These are phyloP conservation scores for Caenorhabditis zanzibari DNA, from an alignment of 2,888 invertebrate genomes.

Conservation along the genomic window DNA sequence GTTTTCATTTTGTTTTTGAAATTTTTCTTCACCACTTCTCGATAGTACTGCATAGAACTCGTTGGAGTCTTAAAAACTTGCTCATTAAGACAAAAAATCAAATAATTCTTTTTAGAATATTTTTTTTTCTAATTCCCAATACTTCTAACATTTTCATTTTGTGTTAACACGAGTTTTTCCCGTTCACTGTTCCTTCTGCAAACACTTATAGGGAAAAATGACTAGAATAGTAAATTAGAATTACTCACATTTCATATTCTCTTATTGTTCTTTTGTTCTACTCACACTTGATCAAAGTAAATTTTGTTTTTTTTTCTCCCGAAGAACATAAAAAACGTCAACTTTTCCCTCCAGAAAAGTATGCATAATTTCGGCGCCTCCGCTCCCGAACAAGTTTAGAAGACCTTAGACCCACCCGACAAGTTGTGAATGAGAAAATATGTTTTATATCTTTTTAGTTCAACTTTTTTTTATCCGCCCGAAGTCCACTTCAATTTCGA, in stretches of 20 bases:
- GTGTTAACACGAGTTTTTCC: not conserved
- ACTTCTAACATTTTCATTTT: too few species aligned
- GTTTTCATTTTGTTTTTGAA: too few species aligned
- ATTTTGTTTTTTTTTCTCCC: too few species aligned
- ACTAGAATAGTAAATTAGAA: not conserved
- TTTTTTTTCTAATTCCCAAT: too few species aligned
- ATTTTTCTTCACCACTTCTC: too few species aligned
- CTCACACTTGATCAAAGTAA: not conserved
- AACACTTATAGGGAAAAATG: not conserved
- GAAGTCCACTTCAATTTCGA: conserved; percentile 33
- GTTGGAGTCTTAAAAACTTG: too few species aligned
- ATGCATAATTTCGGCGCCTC: conserved; percentile 39
- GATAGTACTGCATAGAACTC: too few species aligned
- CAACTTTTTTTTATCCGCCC: conserved; percentile 2
- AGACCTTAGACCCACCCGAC: conserved; percentile 13
- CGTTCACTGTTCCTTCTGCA: not conserved
- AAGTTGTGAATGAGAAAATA: not conserved
- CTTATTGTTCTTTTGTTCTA: conserved; percentile 15
- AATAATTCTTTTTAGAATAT: too few species aligned
- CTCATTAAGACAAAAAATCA: too few species aligned
- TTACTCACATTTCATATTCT: not conserved
- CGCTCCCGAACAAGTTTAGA: conserved; percentile 3
- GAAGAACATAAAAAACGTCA: conserved; percentile 17
- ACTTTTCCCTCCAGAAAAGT: conserved; percentile 15
- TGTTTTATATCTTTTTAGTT: not conserved